These are phyloP conservation scores for Caenorhabditis afra DNA, from an alignment of 2,888 invertebrate species.

Conservation along the genomic window DNA sequence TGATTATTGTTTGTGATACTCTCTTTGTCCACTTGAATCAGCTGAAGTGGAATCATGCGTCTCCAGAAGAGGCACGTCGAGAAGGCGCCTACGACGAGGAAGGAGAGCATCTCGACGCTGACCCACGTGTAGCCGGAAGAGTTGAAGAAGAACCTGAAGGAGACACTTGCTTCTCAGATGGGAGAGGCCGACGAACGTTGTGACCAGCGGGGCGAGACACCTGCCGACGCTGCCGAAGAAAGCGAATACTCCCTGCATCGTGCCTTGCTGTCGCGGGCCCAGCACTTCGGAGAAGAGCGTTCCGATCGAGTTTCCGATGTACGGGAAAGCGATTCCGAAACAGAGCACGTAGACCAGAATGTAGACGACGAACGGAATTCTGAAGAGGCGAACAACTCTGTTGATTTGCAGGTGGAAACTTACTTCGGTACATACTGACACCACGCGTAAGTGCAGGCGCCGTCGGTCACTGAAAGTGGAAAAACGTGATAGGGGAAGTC, in stretches of 20 bases:
- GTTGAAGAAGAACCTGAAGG: constrained; percentile 55
- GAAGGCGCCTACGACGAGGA: constrained; percentile 48
- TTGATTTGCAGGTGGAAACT: constrained; percentile 6
- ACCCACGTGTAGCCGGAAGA: constrained; percentile 59
- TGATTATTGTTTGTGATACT: constrained; percentile 33
- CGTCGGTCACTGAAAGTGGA: constrained; percentile 48
- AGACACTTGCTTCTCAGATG: no score
- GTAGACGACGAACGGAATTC: constrained; percentile 61
- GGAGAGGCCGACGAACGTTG: constrained; percentile 58
- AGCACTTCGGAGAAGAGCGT: constrained; percentile 64
- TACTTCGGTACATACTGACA: constrained; percentile 58
- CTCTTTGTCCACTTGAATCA: constrained; percentile 29
- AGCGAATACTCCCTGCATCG: constrained; percentile 64
- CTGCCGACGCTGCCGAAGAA: constrained; percentile 60
- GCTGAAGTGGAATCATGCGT: constrained; percentile 43
- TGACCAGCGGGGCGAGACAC: constrained; percentile 58
- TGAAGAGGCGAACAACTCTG: neutral
- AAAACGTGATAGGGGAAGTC: neutral
- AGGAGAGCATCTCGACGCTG: constrained; percentile 47
- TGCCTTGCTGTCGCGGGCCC: constrained; percentile 69
- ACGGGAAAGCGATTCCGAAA: constrained; percentile 64
- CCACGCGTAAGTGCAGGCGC: constrained; percentile 63
- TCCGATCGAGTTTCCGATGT: constrained; percentile 64
- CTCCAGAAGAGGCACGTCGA: constrained; percentile 38
- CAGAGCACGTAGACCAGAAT: constrained; percentile 56